Percentiles rank a stretch among this genome's conserved stretches.
Conservation (phyloP, 2,113 vertebrate species). For the Alethe castanea region DNA sequence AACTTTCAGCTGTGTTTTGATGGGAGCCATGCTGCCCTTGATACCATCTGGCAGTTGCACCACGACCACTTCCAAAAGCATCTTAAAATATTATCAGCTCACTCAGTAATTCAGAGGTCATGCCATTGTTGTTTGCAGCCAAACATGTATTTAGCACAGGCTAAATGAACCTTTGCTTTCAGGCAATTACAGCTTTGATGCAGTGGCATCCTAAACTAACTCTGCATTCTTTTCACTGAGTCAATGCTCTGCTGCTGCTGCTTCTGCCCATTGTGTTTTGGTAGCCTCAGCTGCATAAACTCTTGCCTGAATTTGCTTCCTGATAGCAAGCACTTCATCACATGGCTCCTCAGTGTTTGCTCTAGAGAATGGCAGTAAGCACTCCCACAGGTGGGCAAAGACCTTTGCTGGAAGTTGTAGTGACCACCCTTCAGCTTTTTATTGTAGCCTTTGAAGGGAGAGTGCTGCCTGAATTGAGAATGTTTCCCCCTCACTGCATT, state of each 20-base stretch:
- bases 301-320: background rate
- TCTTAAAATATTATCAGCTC: conserved; percentile 14
- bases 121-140: background rate
- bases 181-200: background rate
- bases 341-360: background rate
- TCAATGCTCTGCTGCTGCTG: background rate
- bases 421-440: background rate
- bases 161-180: background rate
- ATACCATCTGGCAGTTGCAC: background rate
- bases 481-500: background rate
- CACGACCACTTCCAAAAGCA: background rate
- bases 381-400: background rate
- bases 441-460: background rate
- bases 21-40: background rate
- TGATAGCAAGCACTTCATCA: background rate
- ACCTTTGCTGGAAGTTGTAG: background rate
- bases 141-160: background rate
- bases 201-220: background rate
- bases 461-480: background rate
- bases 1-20: background rate
- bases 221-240: background rate
- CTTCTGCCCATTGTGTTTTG: background rate
- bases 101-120: background rate
- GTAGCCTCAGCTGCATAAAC: background rate
- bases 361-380: background rate